Base-by-base conservation (phyloP, 92 coral and sea anemone species). In the Phenganax subtilis region DNA sequence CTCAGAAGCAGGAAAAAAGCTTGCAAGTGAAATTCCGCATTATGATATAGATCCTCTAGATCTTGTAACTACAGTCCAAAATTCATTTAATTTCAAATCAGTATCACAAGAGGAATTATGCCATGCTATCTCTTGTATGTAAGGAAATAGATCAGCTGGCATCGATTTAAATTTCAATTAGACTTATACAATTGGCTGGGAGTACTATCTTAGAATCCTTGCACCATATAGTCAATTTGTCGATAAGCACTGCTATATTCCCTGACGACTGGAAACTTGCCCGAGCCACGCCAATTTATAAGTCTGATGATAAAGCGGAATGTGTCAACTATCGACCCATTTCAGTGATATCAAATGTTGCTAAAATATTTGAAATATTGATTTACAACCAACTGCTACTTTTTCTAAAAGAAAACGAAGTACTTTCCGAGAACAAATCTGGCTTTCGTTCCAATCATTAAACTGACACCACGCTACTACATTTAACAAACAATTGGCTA, bases 181-280 rank as follows among this genome's bases (percentile, higher is more conserved):
- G 74, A 82, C 86, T 63, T 27, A 28, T 72, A 59, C 80, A 77
- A 16, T 84, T 58, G 15, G 69, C 83, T 67, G 87, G 83, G 6
- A 67, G 68, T 31, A 73, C 72, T 64, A 84, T 77, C 70, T 78
- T 73, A 20, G 77, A 76, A 31, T 76, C 84, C 44, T 12, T 77
- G 54, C 54, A 67, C 53, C 0, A 69, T 44, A 83, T 87, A 47
- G n/a, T 87, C 66, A 87, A 83, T 52, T 72, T 63, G 77, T 86
- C 89, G 20, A n/a, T 86, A 86, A 83, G 77, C 31, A 66, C 76
- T 47, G 90, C 87, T 53, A 76, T 78, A 51, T 82, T 86, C 72
- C 89, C 85, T 0, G 85, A 72, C 51, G 85, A 85, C 37, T 85
- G 85, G 81, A 86, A 85, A 80, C 10, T 16, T 16, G 81, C 86